Conservation (phyloP, 2,113 vertebrate genomes). For the Sylvietta virens region DNA sequence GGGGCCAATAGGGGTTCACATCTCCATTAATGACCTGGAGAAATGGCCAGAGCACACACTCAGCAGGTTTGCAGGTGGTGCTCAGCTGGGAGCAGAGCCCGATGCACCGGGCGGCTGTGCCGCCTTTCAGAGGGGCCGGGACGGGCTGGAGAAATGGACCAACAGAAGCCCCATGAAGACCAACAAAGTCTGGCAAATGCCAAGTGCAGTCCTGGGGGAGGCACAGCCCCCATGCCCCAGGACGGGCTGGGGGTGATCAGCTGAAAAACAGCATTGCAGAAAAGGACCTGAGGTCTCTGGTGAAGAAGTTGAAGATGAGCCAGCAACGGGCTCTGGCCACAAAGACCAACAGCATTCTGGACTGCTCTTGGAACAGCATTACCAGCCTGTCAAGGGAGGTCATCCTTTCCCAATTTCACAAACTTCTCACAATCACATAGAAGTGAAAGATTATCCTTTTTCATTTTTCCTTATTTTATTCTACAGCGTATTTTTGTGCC, state of each 20-base stretch:
- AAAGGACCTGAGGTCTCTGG: background rate
- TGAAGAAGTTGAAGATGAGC: background rate
- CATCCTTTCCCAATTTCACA: background rate
- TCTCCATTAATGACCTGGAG: too few relatives aligned
- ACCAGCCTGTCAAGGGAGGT: background rate
- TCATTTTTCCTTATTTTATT: background rate
- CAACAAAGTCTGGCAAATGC: background rate
- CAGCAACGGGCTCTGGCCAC: background rate
- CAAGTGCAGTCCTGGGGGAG: background rate
- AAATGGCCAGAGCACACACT: background rate
- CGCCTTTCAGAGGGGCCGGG: background rate
- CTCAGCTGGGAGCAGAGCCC: background rate
- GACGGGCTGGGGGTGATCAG: background rate
- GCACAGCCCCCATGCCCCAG: background rate
- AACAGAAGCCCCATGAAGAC: background rate
- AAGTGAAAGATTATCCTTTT: background rate
- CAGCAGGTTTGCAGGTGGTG: background rate
- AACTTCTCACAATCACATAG: background rate
- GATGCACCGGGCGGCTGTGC: accelerated
- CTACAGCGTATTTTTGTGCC: background rate
- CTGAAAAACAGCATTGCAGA: background rate
- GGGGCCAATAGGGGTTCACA: background rate
- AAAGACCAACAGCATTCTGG: background rate
- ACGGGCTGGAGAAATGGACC: background rate
- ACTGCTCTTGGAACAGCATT: background rate